Base-by-base conservation (phyloP, 2,113 vertebrate species). In the Eurystomus gularis region DNA sequence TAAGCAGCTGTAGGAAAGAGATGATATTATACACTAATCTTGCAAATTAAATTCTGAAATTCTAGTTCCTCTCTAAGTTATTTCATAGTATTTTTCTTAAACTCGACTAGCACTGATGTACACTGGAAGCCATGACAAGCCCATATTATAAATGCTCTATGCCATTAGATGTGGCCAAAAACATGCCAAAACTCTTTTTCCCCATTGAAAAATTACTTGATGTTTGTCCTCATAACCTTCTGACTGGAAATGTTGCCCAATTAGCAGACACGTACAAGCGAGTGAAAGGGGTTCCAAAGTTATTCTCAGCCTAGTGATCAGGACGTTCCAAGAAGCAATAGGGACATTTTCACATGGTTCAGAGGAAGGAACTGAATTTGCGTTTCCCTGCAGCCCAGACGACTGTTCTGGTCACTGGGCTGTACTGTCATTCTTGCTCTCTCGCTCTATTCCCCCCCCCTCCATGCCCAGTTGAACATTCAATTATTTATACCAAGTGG, bases 41-140 rank as follows among this genome's bases (percentile, higher is more conserved):
- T 88, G 65, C 83, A 97, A 98, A 98, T 97, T 95, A 97, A 98
- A 97, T 97, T 94, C 82, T 62, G 55, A 55, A 88, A 79, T 91
- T 90, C 90, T 92, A 93, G 93, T 77, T 86, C 26, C 52, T 42
- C 88, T 96, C 44, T 81, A 97, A 97, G 91, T 95, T 86, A 96
- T 78, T 97, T 95, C 78, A 93, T 66, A 91, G 71, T 86, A 77
- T 93, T 96, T 92, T 78, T 83, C 92, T 94, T 37, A 40, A 95
- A 77, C 61, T 96, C 96, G 87, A 97, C 91, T 96, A 97, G 95
- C 87, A 62, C 23, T 55, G 57, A 82, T 35, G 42, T 60, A 58
- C 51, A 46, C 18, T 75, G 71, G 49, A 88, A 92, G 46, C 40
- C 49, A 62, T 11, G 29, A 77, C 37, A 77, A 92, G 62, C 28